These are phyloP conservation scores for Drosophila seclusa DNA, from an alignment of 2,888 invertebrate species.

Conservation along the genomic window DNA sequence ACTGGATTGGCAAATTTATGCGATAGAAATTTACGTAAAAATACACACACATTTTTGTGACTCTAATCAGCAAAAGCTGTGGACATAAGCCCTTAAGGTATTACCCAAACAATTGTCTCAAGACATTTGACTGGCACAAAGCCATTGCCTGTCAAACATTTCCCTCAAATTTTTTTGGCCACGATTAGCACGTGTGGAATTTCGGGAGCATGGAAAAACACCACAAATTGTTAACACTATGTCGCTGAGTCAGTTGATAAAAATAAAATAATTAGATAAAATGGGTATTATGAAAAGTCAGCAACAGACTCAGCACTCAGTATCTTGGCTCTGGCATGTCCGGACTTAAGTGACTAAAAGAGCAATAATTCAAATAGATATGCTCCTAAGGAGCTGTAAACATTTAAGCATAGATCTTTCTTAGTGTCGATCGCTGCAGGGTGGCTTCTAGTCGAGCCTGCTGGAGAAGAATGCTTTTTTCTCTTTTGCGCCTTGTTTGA, in stretches of 20 bases:
- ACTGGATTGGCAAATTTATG: conserved; percentile 46
- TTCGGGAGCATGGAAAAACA: conserved; percentile 11
- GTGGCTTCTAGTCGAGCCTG: background rate
- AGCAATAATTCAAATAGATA: no score
- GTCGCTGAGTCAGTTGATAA: background rate
- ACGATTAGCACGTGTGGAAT: background rate
- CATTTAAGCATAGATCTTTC: background rate
- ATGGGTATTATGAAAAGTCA: background rate
- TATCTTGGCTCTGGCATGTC: background rate
- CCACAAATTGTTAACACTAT: conserved; percentile 13
- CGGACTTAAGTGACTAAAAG: background rate
- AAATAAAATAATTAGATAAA: background rate
- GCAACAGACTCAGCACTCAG: background rate
- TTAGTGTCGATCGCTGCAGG: background rate
- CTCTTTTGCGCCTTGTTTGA: conserved; percentile 14
- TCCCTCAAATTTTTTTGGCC: background rate
- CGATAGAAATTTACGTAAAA: conserved; percentile 38
- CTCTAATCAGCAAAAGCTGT: conserved; percentile 18
- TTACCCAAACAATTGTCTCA: conserved; percentile 14
- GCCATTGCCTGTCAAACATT: conserved; percentile 12
- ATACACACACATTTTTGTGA: conserved; percentile 23
- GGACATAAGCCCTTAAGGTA: conserved; percentile 15
- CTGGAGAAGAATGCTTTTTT: background rate
- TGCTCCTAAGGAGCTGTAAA: background rate
- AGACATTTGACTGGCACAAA: conserved; percentile 8